These are phyloP conservation scores for Pogonognathellus flavescens DNA, from an alignment of 1,140 invertebrate genomes.

Conservation along the genomic window DNA sequence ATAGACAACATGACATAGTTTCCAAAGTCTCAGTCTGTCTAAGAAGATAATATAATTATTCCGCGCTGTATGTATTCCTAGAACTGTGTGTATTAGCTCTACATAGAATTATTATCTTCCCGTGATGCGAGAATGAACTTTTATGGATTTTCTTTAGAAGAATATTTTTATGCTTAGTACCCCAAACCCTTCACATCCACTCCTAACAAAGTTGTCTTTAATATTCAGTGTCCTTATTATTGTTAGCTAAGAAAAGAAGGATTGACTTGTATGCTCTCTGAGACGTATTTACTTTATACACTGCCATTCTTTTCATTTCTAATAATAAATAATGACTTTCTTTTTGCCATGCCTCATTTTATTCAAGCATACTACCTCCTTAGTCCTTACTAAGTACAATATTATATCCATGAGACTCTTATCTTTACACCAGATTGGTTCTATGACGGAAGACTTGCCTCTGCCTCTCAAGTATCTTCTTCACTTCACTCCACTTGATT, in stretches of 20 bases:
- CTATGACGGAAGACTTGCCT: slow-evolving; percentile 14
- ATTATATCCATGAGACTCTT: slow-evolving; percentile 14
- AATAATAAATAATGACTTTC: slow-evolving; percentile 32
- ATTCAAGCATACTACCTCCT: neutral
- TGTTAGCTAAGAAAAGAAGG: neutral
- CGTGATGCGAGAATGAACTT: neutral
- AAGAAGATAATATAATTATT: no score
- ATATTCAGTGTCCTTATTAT: neutral
- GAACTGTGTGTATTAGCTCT: no score
- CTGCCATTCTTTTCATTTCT: slow-evolving; percentile 11
- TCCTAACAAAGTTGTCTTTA: slow-evolving; percentile 15
- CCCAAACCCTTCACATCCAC: neutral
- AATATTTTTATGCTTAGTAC: no score
- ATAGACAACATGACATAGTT: slow-evolving; percentile 5
- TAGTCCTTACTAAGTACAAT: neutral
- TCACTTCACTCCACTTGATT: slow-evolving; percentile 8
- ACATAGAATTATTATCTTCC: neutral
- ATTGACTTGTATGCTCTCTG: neutral
- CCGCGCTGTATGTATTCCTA: neutral
- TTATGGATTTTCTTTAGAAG: slow-evolving; percentile 12
- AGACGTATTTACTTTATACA: slow-evolving; percentile 16
- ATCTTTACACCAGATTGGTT: slow-evolving; percentile 40
- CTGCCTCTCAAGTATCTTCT: slow-evolving; percentile 17
- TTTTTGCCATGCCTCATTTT: neutral
- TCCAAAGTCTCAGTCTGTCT: neutral